Evolutionary conservation across 1,140 invertebrate genomes (phyloP), one percentile per base, ranked within the genome.

Genomic region (Zelostemma sp.): DNA sequence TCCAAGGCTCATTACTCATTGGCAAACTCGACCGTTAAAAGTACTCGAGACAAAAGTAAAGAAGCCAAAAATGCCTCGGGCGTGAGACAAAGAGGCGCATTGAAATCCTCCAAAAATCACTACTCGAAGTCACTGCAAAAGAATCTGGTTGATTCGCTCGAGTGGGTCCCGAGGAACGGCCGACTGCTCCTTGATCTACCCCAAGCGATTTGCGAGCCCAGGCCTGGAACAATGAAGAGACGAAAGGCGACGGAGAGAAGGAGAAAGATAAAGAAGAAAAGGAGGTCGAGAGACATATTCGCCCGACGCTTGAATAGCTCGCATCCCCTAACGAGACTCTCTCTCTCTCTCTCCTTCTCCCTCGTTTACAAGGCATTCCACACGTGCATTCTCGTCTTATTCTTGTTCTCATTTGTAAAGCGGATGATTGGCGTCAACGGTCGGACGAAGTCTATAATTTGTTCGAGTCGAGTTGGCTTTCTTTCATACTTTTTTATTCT

Each of bases 391-490:
- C 33, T 33, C 59, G 38, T 62, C 53, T 59, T 46, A 33, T 48
- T 67, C 56, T 33, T 17, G 40, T 41, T 75, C 69, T 73, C 58
- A 74, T 79, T 75, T 75, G 64, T 73, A 69, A 72, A 54, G 68
- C 70, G 76, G 72, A 79, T 77, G 77, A 81, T 75, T 79, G 76
- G 73, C 70, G 74, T 76, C 80, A 84, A 84, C 83, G 82, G 82
- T 82, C 78, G 76, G 66, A 60, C 65, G 57, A 51, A 80, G 80
- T 82, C 83, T 83, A 80, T 83, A 84, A 85, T 84, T 85, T 84
- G 77, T 74, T 79, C 81, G 68, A 80, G 72, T 80, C 76, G 77
- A 80, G 75, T 81, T 74, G 72, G 51, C 70, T 73, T 66, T 51
- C 58, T 59, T 57, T 60, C 65, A 33, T 50, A 19, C 45, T 6